Conservation (phyloP, 2,797 vertebrate genomes). For the Sphenodon punctatus region DNA sequence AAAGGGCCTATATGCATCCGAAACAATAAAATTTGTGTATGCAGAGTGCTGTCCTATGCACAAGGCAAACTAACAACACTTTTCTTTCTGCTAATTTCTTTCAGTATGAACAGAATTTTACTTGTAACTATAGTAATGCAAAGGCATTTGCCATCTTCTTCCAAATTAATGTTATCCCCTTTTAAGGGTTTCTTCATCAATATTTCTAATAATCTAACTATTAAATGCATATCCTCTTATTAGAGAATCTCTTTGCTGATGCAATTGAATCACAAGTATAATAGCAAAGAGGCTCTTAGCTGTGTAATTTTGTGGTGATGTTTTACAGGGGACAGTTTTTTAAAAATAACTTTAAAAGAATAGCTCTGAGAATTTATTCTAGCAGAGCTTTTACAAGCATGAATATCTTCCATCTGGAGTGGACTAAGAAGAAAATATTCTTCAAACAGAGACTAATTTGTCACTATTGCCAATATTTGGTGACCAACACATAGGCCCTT, state of each 20-base stretch:
- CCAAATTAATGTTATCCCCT: no score
- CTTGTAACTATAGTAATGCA: not conserved
- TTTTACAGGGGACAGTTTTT: slow-evolving; percentile 65
- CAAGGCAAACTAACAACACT: not conserved
- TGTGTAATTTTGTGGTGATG: slow-evolving; percentile 33
- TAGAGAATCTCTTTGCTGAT: no score
- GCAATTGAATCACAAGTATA: not conserved
- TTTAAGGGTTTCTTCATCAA: no score
- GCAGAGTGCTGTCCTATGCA: not conserved
- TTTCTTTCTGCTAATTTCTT: not conserved
- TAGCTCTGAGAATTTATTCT: slow-evolving; percentile 65
- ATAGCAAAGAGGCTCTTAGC: not conserved
- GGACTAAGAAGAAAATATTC: slow-evolving; percentile 46
- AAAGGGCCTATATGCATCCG: no score
- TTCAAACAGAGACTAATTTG: slow-evolving; percentile 59
- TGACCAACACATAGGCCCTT: no score
- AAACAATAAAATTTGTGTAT: not conserved
- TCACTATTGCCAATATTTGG: slow-evolving; percentile 58
- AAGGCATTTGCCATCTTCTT: no score
- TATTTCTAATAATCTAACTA: no score
- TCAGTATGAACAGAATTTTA: not conserved
- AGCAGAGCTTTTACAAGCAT: slow-evolving; percentile 41
- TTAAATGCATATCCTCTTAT: no score
- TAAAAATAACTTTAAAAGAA: slow-evolving; percentile 49
- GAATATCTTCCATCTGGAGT: slow-evolving; percentile 66